Evolutionary conservation across 2,888 invertebrate species (phyloP).

Genomic region (Mesorhabditis spiculigera): DNA sequence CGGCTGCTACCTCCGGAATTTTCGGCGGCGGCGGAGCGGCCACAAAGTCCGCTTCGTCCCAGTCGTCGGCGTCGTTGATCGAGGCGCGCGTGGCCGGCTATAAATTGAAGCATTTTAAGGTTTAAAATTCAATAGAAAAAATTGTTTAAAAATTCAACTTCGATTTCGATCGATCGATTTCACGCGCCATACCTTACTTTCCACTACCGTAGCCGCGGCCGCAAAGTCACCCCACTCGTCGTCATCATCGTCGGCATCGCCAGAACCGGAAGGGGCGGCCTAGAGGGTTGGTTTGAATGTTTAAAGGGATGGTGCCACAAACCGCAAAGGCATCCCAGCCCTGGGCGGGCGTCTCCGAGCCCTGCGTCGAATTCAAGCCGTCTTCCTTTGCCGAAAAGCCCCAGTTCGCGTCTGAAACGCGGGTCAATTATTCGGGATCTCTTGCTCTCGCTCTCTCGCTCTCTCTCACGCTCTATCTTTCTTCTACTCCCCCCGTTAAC

Average conservation of each 20-base stretch:
- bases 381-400: no score
- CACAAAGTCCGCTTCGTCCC: conserved; percentile 6
- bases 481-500: no score
- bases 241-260: not conserved
- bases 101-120: not conserved
- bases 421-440: no score
- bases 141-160: not conserved
- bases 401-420: no score
- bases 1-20: not conserved
- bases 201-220: not conserved
- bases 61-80: conserved; percentile 2
- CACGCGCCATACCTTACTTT: not conserved
- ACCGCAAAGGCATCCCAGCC: no score
- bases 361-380: no score
- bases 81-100: conserved; percentile 5
- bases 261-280: no score
- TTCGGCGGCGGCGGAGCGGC: not conserved
- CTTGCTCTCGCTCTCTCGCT: no score
- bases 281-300: no score
- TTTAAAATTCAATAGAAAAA: not conserved
- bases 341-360: no score
- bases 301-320: no score
- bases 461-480: no score
- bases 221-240: not conserved
- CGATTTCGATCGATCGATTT: not conserved